Evolutionary conservation across 2,888 invertebrate genomes (phyloP), one percentile per base, ranked within the genome.

Genomic region (Cephus spinipes): DNA sequence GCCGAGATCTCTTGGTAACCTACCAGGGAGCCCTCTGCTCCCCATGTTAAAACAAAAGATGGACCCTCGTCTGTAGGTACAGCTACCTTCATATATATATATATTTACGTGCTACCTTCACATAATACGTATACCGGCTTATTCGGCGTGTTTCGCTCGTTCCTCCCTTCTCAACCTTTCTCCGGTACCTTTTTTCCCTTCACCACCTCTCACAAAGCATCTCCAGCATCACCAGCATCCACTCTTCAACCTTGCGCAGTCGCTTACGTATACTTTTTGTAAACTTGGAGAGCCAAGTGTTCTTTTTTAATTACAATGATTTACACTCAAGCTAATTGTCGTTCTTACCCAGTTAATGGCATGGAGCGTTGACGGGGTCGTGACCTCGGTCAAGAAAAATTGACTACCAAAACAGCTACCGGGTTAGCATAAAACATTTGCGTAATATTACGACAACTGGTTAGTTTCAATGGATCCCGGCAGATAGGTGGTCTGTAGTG

Each of bases 1-100:
- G 84, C 81, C 82, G 85, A 83, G 87, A 90, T 90, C 90, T 90
- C 85, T 81, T 81, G 86, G 86, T 87, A 86, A 86, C 84, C 86
- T 87, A 85, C 85, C 84, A 84, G 83, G 80, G 77, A 79, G 82
- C 71, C 71, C 71, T 40, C 75, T 82, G 76, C 78, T 75, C 81
- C 81, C 84, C 81, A 81, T 84, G 82, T 83, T 84, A 84, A 88
- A 87, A 88, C 86, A 88, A 88, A 89, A 88, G 88, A 83, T 83
- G 85, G 83, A 77, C 81, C 81, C 78, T n/a, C n/a, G 55, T 40
- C 73, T 76, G 55, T 55, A 55, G 55, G 55, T 55, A 55, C 55
- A 55, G 55, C 55, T 55, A 55, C 55, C 55, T 55, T 55, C 1
- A 31, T 55, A 55, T 55, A 55, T 55, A 55, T 55, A 55, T 55